phyloP scores from a whole-genome alignment of 2,797 vertebrate species.

The Choloepus didactylus region DNA sequence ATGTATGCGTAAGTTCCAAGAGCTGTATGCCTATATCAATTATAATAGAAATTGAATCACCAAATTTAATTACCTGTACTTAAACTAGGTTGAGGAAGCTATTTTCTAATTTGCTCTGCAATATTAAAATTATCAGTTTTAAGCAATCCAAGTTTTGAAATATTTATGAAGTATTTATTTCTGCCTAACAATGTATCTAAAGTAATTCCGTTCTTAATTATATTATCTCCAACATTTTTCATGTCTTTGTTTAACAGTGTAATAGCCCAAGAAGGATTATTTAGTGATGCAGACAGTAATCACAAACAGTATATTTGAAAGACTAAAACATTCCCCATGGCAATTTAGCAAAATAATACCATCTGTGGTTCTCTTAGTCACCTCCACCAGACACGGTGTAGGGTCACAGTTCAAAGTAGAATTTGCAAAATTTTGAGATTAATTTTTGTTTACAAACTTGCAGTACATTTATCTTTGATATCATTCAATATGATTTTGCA shows the following conservation, averaged over 20 bases:
- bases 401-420: neutral
- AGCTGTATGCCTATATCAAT: neutral
- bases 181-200: neutral
- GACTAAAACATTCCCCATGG: neutral
- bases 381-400: neutral
- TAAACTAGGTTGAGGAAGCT: neutral
- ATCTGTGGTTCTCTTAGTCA: neutral
- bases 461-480: neutral
- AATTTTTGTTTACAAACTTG: neutral
- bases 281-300: neutral
- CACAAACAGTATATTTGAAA: neutral
- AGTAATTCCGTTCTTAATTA: neutral
- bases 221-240: neutral
- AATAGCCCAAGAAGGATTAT: neutral
- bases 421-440: neutral
- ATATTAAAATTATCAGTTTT: neutral
- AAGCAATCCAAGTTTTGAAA: neutral
- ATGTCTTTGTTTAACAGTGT: neutral
- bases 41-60: neutral
- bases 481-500: neutral
- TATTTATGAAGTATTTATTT: neutral
- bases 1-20: neutral
- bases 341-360: neutral
- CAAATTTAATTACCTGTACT: neutral
- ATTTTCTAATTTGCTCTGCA: neutral